These are phyloP conservation scores for Amphipoea oculea DNA, from an alignment of 2,888 invertebrate genomes.

Conservation along the genomic window DNA sequence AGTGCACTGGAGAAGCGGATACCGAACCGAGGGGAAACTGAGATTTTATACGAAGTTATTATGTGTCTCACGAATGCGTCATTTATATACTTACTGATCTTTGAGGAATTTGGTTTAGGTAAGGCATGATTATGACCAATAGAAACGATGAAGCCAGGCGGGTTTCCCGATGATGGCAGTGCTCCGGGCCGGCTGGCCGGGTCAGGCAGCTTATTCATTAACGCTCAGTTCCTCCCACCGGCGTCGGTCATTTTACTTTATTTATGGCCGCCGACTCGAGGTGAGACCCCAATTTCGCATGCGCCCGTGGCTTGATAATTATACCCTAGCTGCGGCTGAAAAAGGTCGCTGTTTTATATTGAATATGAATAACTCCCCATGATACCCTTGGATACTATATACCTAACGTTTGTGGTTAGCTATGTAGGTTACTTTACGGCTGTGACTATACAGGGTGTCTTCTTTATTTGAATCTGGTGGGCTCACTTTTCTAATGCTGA, in stretches of 20 bases:
- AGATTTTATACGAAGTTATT: constrained; percentile 41
- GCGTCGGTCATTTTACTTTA: constrained; percentile 88
- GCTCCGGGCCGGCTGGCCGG: constrained; percentile 59
- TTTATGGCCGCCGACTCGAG: constrained; percentile 87
- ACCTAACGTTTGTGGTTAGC: constrained; percentile 40
- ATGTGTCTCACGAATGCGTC: constrained; percentile 17
- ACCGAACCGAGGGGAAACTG: constrained; percentile 47
- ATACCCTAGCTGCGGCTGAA: constrained; percentile 86
- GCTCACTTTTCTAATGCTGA: background rate
- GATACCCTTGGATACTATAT: constrained; percentile 54
- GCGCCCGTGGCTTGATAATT: constrained; percentile 88
- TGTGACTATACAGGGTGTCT: constrained; percentile 28
- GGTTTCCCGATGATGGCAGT: constrained; percentile 49
- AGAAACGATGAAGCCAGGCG: constrained; percentile 52
- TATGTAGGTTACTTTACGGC: constrained; percentile 32
- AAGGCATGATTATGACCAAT: constrained; percentile 53
- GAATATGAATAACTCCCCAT: constrained; percentile 74
- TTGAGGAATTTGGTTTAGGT: constrained; percentile 25
- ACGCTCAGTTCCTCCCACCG: constrained; percentile 87
- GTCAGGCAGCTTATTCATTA: constrained; percentile 86
- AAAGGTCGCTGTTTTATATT: constrained; percentile 87
- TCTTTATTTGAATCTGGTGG: background rate
- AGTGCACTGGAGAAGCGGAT: constrained; percentile 32
- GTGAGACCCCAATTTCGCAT: constrained; percentile 91
- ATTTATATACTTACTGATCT: constrained; percentile 29